Conservation (phyloP, 2,888 invertebrate species). For the Sepiola atlantica region DNA sequence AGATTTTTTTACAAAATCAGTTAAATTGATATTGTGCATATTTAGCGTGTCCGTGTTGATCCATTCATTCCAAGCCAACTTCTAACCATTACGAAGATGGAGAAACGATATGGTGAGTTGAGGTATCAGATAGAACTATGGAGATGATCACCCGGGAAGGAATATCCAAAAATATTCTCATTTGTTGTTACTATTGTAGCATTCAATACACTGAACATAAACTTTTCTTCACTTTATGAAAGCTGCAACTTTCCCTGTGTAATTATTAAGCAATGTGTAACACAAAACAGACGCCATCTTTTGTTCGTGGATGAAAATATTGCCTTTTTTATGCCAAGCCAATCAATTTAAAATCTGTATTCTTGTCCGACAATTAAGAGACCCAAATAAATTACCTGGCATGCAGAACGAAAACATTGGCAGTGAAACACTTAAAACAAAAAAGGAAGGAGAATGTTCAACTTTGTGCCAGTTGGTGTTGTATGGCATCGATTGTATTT, state of each 20-base stretch:
- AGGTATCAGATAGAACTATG: too few species aligned
- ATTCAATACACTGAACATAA: too few species aligned
- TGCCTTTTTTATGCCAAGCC: neutral
- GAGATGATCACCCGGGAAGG: too few species aligned
- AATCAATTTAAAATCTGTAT: conserved; percentile 11
- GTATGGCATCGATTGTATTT: neutral
- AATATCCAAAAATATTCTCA: too few species aligned
- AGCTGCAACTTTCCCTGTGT: neutral
- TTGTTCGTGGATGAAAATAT: neutral
- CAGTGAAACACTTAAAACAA: neutral
- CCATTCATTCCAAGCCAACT: too few species aligned
- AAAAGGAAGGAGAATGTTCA: neutral
- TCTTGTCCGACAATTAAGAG: conserved; percentile 4
- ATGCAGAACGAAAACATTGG: neutral
- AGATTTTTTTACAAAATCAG: too few species aligned
- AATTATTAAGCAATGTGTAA: neutral
- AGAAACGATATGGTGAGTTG: too few species aligned
- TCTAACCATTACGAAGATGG: too few species aligned
- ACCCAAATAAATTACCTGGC: neutral
- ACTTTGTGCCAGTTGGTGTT: neutral
- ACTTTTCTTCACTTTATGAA: too few species aligned
- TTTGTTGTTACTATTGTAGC: too few species aligned
- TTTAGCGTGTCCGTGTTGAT: too few species aligned
- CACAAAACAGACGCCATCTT: neutral
- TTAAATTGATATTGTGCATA: too few species aligned